Percentiles rank a stretch among this genome's conserved stretches.
These are phyloP conservation scores for Helicolenus hilgendorfi DNA, from an alignment of 2,797 vertebrate genomes.

Conservation along the genomic window DNA sequence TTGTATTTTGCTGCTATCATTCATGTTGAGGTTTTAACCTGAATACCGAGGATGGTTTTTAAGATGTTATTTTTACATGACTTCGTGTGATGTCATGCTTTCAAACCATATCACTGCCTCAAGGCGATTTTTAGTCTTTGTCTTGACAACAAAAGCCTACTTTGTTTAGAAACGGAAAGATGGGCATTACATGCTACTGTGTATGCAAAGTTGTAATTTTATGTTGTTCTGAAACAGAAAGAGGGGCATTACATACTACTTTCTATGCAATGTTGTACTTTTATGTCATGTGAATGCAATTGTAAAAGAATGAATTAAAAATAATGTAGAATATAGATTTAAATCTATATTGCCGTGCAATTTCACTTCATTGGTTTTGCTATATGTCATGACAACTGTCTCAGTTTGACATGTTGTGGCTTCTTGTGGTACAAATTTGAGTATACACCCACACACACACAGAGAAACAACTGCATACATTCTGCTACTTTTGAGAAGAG, in stretches of 20 bases:
- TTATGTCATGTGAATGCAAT: neutral
- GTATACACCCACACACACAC: neutral
- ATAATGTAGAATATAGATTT: neutral
- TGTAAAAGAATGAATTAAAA: neutral
- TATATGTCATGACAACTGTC: constrained; percentile 13
- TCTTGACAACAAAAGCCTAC: neutral
- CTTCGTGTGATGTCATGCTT: neutral
- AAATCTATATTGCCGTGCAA: neutral
- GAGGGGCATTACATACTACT: neutral
- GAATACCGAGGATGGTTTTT: neutral
- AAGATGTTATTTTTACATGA: neutral
- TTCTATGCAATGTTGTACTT: constrained; percentile 1
- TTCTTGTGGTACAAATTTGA: neutral
- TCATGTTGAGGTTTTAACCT: constrained; percentile 1
- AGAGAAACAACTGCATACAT: neutral
- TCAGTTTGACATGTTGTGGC: neutral
- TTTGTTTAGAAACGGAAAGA: neutral
- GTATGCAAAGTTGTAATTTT: neutral
- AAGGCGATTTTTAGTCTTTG: neutral
- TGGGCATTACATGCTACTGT: neutral
- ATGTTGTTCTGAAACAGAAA: neutral
- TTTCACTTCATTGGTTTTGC: neutral
- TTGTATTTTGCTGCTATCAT: constrained; percentile 14
- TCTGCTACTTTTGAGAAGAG: neutral
- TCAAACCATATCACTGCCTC: neutral